These are phyloP conservation scores for Megamerina dolium DNA, from an alignment of 2,888 invertebrate species.

Conservation along the genomic window DNA sequence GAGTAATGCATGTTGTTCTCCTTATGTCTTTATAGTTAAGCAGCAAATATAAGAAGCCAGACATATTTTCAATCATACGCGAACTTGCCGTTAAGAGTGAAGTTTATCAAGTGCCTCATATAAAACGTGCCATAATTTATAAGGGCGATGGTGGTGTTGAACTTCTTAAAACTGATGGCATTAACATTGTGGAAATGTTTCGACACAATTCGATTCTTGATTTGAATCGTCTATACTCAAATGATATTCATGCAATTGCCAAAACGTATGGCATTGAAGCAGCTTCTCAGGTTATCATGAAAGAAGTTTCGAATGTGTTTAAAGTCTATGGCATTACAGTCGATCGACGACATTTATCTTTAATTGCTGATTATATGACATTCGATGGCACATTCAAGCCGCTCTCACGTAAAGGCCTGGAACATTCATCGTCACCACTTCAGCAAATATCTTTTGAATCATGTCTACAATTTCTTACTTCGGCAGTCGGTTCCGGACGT, in stretches of 20 bases:
- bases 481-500: slow-evolving; percentile 59
- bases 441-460: slow-evolving; percentile 99
- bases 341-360: slow-evolving; percentile 83
- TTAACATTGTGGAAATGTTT: slow-evolving; percentile 87
- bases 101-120: slow-evolving; percentile 71
- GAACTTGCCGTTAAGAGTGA: slow-evolving; percentile 66
- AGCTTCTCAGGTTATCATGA: slow-evolving; percentile 81
- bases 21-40: slow-evolving; percentile 50
- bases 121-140: slow-evolving; percentile 79
- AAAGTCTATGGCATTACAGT: slow-evolving; percentile 95
- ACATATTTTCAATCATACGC: slow-evolving; percentile 68
- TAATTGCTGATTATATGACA: slow-evolving; percentile 98
- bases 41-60: slow-evolving; percentile 60
- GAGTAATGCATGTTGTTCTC: not conserved
- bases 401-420: slow-evolving; percentile 86
- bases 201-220: slow-evolving; percentile 72
- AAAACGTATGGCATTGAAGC: slow-evolving; percentile 95
- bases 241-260: slow-evolving; percentile 89
- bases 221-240: slow-evolving; percentile 78
- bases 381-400: slow-evolving; percentile 85
- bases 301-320: slow-evolving; percentile 94
- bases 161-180: slow-evolving; percentile 90
- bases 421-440: slow-evolving; percentile 82
- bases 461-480: slow-evolving; percentile 76
- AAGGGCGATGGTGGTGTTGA: slow-evolving; percentile 59